Percentiles rank a stretch among this genome's conserved stretches.
These are phyloP conservation scores for Ictalurus furcatus DNA, from an alignment of 2,113 vertebrate species.

Conservation along the genomic window DNA sequence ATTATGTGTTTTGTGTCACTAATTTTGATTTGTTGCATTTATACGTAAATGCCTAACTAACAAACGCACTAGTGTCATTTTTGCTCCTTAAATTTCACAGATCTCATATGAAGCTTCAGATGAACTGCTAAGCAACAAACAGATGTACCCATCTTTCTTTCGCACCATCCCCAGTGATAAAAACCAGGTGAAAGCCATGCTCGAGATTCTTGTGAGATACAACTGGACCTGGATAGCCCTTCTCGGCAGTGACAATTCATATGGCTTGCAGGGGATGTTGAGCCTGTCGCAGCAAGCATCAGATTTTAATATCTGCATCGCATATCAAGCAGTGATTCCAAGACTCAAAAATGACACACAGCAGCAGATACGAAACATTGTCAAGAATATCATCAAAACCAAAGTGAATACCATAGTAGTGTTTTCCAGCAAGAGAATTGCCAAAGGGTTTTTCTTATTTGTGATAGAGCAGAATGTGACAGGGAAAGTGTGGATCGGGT, in stretches of 20 bases:
- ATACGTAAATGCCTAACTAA: too few relatives aligned
- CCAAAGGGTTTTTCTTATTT: constrained; percentile 67
- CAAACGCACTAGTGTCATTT: background rate
- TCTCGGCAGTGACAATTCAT: constrained; percentile 75
- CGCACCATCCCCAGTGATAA: constrained; percentile 77
- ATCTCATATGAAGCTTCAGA: constrained; percentile 79
- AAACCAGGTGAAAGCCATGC: constrained; percentile 76
- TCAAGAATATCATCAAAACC: constrained; percentile 62
- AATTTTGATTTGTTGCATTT: background rate
- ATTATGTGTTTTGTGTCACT: background rate
- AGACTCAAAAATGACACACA: constrained; percentile 1
- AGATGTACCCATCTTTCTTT: constrained; percentile 71
- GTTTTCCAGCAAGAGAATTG: constrained; percentile 72
- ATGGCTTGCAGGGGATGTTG: constrained; percentile 73
- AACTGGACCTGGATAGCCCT: constrained; percentile 81
- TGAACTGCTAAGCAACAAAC: constrained; percentile 73
- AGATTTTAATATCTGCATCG: constrained; percentile 68
- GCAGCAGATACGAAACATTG: constrained; percentile 62
- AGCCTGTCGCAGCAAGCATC: constrained; percentile 63
- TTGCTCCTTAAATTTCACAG: constrained; percentile 54
- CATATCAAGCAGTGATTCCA: constrained; percentile 78
- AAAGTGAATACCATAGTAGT: constrained; percentile 75
- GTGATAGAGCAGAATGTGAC: constrained; percentile 72
- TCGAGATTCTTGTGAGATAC: constrained; percentile 70
- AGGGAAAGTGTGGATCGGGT: constrained; percentile 77